Percentiles rank a stretch among this genome's conserved stretches.
phyloP scores from a whole-genome alignment of 2,888 invertebrate species.

The Agrotis segetum region DNA sequence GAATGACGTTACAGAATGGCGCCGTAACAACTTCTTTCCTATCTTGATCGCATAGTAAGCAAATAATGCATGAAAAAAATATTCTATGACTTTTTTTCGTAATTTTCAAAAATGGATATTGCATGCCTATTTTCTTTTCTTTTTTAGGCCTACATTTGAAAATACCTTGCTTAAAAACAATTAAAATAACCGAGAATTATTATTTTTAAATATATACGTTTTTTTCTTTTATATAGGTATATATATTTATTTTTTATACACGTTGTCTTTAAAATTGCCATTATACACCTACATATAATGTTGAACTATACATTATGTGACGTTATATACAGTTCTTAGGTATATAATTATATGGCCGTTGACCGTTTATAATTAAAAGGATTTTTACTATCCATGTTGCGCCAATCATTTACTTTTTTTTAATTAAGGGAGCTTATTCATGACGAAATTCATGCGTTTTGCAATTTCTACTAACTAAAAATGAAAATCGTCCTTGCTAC shows the following conservation, averaged over 20 bases:
- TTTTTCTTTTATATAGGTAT: not conserved
- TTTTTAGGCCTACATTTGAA: slow-evolving; percentile 33
- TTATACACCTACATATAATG: slow-evolving; percentile 17
- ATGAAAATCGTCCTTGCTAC: too few relatives aligned
- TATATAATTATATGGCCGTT: slow-evolving; percentile 16
- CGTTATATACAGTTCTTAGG: slow-evolving; percentile 48
- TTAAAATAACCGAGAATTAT: slow-evolving; percentile 15
- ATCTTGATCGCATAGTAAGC: too few relatives aligned
- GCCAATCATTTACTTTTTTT: not conserved
- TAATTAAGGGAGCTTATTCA: too few relatives aligned
- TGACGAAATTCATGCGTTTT: too few relatives aligned
- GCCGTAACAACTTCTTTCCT: too few relatives aligned
- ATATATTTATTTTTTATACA: slow-evolving; percentile 18
- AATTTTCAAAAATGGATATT: slow-evolving; percentile 6
- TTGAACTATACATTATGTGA: slow-evolving; percentile 33
- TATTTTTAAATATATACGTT: not conserved
- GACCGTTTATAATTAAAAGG: not conserved
- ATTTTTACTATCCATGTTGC: not conserved
- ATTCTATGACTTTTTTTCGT: slow-evolving; percentile 9
- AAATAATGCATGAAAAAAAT: slow-evolving; percentile 16
- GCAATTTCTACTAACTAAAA: too few relatives aligned
- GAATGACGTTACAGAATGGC: too few relatives aligned
- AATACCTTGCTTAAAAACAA: slow-evolving; percentile 10
- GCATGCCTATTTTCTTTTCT: not conserved
- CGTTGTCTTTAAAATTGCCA: slow-evolving; percentile 45